These are phyloP conservation scores for Tetragnatha versicolor DNA, from an alignment of 1,140 invertebrate genomes.

Conservation along the genomic window DNA sequence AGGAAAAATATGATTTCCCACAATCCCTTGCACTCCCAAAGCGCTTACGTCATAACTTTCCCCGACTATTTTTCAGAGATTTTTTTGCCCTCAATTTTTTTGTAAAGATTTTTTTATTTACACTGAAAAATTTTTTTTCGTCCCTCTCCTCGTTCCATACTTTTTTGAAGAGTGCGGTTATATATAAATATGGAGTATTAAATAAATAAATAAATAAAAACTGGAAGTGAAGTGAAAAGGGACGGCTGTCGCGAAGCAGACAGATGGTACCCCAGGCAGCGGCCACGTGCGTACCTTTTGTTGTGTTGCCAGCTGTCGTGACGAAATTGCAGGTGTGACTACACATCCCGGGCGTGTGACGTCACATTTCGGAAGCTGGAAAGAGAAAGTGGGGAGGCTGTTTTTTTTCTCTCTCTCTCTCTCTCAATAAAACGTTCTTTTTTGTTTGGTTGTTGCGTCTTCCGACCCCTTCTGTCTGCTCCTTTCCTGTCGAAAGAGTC, in stretches of 20 bases:
- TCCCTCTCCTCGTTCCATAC: conserved; percentile 7
- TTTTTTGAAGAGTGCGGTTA: conserved; percentile 43
- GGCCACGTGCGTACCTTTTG: conserved; percentile 45
- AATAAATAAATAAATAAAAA: conserved; percentile 48
- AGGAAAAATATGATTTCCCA: conserved; percentile 11
- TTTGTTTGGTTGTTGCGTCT: neutral
- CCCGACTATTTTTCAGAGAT: conserved; percentile 16
- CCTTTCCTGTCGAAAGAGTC: neutral
- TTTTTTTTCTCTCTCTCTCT: neutral
- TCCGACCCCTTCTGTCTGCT: neutral
- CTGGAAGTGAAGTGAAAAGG: conserved; percentile 17
- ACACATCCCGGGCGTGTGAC: conserved; percentile 11
- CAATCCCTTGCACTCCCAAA: neutral
- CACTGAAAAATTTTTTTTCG: conserved; percentile 4
- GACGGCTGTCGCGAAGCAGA: conserved; percentile 21
- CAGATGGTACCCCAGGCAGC: conserved; percentile 45
- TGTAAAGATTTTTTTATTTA: neutral
- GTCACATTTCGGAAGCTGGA: neutral
- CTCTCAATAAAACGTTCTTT: neutral
- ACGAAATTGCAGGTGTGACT: conserved; percentile 50
- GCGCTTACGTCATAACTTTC: conserved; percentile 13
- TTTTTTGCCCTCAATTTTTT: conserved; percentile 36
- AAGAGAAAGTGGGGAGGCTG: conserved; percentile 31
- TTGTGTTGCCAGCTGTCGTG: conserved; percentile 50
- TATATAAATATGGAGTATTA: conserved; percentile 54